Evolutionary conservation across 2,888 invertebrate genomes (phyloP), one percentile per base, ranked within the genome.

Genomic region (Erebia palarica): DNA sequence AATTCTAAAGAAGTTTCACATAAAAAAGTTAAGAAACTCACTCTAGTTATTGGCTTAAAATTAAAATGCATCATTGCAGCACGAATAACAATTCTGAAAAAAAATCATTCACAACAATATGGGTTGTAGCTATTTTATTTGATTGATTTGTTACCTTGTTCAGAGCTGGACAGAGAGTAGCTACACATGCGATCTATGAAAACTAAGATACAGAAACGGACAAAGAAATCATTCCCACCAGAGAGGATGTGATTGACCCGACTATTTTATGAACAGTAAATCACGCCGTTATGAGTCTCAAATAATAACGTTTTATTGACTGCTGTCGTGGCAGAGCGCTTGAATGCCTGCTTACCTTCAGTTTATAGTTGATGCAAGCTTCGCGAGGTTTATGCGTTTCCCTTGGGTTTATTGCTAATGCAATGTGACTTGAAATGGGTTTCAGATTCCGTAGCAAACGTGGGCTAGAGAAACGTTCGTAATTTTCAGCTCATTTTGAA

Each of bases 271-370:
- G 88, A 83, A 75, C 88, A 82, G 82, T 92, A 92, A 92, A 92
- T 91, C 92, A 87, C 85, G 76, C 77, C 79, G 89, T 92, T 91
- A 92, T 91, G 90, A 88, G 90, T 87, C 88, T 83, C 87, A 91
- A 92, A 91, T 91, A 92, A 90, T 91, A 89, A 87, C 80, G 82
- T 89, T 92, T 92, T 91, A 92, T 88, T 88, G 88, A 85, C 82
- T 85, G 84, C 86, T 80, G 83, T 83, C 84, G 83, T 83, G 81
- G 83, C 84, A 78, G 80, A 83, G 87, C 87, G 89, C 89, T 89
- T 84, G 90, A 87, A 90, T 89, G 88, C 83, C 85, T 82, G 81
- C 84, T 86, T 83, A 81, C 71, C 60, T 65, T 79, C 71, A 78
- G 86, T 91, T 89, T 90, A 90, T 85, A 78, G 86, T 84, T 79